Evolutionary conservation across 2,113 vertebrate species (phyloP), one percentile per base, ranked within the genome.

Genomic region (Todiramphus saurophagus): DNA sequence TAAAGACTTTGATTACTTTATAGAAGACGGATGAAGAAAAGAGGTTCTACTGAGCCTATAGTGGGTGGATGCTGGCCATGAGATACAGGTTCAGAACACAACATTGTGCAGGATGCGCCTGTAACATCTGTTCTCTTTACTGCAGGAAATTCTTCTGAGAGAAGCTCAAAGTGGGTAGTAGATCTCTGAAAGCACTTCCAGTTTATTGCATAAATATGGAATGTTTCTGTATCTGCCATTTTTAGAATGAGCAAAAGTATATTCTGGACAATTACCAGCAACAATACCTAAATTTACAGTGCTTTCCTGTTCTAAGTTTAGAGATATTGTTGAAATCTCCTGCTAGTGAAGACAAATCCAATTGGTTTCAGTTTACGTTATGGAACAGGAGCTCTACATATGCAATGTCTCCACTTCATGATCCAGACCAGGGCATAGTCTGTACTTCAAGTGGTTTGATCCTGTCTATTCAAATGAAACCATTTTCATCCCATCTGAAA

Each of bases 61-160:
- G 28, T 37, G 33, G 41, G 56, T 79, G 51, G 66, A 51, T 59
- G 33, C 16, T 87, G 89, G 23, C 51, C 35, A 39, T 25, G 35
- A 80, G 67, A 69, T 64, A 37, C 15, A 31, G 2, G 1, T 50
- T 48, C 67, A 56, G 28, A 41, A 33, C 10, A 81, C 44, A 37
- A 53, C 87, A 77, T 84, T 33, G 64, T 14, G 30, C 37, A 5
- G 11, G 17, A 55, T 67, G 56, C 0, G 14, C 25, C 35, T 66
- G 44, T 64, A 89, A 53, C 48, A 69, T 92, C 53, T 93, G 69
- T 69, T 87, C 41, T 62, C 70, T 94, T 91, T 83, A 84, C 37
- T 85, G 62, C 70, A 84, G 77, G 74, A 94, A 96, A 94, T 89
- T 80, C 69, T 94, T 91, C 53, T 50, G 83, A 91, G 66, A 89